These are phyloP conservation scores for Hirtodrosophila confusa DNA, from an alignment of 2,888 invertebrate species.

Conservation along the genomic window DNA sequence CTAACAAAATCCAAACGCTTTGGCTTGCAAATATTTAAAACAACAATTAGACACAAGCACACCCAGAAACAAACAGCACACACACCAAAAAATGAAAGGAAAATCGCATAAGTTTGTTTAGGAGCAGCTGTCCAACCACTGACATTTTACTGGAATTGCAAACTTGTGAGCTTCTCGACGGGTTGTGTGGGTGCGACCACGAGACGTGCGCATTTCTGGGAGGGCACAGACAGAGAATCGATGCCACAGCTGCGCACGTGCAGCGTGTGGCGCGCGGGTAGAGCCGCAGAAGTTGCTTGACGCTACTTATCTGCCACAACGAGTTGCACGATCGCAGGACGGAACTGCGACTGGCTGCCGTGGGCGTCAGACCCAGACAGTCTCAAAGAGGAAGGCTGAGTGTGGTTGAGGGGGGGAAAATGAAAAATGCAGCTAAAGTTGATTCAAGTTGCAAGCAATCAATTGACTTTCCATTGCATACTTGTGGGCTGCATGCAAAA, in stretches of 20 bases:
- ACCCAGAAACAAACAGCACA: conserved; percentile 41
- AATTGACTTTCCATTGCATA: conserved; percentile 31
- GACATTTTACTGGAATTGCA: conserved; percentile 62
- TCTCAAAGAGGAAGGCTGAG: neutral
- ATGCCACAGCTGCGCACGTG: conserved; percentile 47
- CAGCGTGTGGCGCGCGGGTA: conserved; percentile 11
- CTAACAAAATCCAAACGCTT: conserved; percentile 27
- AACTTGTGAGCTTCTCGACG: conserved; percentile 54
- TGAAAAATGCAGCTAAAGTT: conserved; percentile 11
- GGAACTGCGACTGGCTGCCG: conserved; percentile 27
- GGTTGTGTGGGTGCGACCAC: conserved; percentile 57
- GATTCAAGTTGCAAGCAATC: neutral
- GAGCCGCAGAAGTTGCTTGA: conserved; percentile 20
- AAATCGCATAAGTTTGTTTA: conserved; percentile 52
- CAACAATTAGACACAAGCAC: conserved; percentile 61
- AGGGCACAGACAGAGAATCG: conserved; percentile 38
- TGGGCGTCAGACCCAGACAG: conserved; percentile 30
- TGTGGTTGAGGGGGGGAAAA: neutral
- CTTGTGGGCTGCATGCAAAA: conserved; percentile 16
- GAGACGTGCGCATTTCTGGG: conserved; percentile 36
- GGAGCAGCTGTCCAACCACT: conserved; percentile 51
- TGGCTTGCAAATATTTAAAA: conserved; percentile 61
- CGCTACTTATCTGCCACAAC: conserved; percentile 62
- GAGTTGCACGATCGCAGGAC: conserved; percentile 66
- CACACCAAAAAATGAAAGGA: conserved; percentile 48